These are phyloP conservation scores for Cyprinus carpio DNA, from an alignment of 2,113 vertebrate genomes.

Conservation along the genomic window DNA sequence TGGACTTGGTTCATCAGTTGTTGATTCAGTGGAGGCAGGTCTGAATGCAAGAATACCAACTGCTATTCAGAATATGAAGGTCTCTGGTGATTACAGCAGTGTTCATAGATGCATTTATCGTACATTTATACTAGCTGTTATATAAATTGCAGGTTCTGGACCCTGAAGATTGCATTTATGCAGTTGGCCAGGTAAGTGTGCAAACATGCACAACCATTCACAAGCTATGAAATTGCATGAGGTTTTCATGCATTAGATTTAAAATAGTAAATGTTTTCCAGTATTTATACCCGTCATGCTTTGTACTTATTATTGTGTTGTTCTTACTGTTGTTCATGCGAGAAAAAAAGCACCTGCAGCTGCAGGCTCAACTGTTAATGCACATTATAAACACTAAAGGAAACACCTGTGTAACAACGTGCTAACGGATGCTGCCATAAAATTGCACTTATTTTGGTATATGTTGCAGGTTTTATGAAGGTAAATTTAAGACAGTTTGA, in stretches of 20 bases:
- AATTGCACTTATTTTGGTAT: not conserved
- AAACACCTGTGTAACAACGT: conserved; percentile 66
- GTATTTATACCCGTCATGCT: not conserved
- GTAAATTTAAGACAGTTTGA: no score
- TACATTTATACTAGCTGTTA: not conserved
- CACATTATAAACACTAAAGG: conserved; percentile 39
- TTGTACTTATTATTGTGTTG: not conserved
- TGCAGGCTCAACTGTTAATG: not conserved
- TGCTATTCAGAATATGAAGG: not conserved
- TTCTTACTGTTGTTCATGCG: conserved; percentile 9
- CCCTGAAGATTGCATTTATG: conserved; percentile 93
- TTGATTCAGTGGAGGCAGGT: no score
- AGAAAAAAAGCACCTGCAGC: conserved; percentile 18
- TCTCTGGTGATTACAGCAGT: not conserved
- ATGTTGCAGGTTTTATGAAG: not conserved
- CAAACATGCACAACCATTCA: not conserved
- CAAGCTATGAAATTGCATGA: not conserved
- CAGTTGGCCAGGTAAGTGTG: conserved; percentile 88
- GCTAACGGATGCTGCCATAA: conserved; percentile 50
- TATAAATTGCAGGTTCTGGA: conserved; percentile 78
- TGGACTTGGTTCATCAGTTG: no score
- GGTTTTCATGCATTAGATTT: not conserved
- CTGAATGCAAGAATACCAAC: no score
- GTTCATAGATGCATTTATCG: not conserved
- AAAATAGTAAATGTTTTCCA: no score